Evolutionary conservation across 2,888 invertebrate genomes (phyloP).

Genomic region (Limenitis camilla): DNA sequence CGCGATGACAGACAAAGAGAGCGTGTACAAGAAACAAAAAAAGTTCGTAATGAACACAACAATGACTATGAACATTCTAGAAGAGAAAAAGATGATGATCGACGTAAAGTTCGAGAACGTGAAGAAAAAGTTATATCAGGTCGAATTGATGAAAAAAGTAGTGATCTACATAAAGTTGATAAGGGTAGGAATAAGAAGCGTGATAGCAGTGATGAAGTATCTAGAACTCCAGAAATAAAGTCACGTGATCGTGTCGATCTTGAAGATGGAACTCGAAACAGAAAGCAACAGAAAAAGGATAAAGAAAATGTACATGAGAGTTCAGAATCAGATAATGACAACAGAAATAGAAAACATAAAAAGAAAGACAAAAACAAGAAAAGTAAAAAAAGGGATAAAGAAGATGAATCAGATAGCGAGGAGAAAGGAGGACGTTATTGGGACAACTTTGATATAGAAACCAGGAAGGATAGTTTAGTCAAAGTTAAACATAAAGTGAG

Average conservation of each 20-base stretch:
- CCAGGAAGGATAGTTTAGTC: not conserved
- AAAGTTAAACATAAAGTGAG: no score
- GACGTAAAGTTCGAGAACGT: not conserved
- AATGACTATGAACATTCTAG: constrained; percentile 17
- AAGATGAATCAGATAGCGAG: not conserved
- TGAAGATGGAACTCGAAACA: no score
- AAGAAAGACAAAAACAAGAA: not conserved
- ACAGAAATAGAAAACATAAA: constrained; percentile 1
- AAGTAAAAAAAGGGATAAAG: not conserved
- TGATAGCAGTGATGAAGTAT: not conserved
- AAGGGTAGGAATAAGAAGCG: constrained; percentile 5
- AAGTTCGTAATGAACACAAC: constrained; percentile 14
- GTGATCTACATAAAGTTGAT: not conserved
- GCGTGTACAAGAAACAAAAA: not conserved
- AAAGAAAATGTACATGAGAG: constrained; percentile 22
- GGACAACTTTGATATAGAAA: not conserved
- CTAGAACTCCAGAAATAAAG: no score
- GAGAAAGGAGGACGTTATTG: not conserved
- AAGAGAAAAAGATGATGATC: constrained; percentile 19
- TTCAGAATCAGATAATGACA: constrained; percentile 13
- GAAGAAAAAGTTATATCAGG: constrained; percentile 1
- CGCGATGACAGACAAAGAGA: not conserved
- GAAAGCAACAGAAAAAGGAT: constrained; percentile 21
- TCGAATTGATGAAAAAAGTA: constrained; percentile 2
- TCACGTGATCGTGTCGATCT: no score